A percentile compares a stretch with the other conserved stretches of the same genome.
Evolutionary conservation across 1,140 invertebrate genomes (phyloP).

Genomic region (Aricia agestis): DNA sequence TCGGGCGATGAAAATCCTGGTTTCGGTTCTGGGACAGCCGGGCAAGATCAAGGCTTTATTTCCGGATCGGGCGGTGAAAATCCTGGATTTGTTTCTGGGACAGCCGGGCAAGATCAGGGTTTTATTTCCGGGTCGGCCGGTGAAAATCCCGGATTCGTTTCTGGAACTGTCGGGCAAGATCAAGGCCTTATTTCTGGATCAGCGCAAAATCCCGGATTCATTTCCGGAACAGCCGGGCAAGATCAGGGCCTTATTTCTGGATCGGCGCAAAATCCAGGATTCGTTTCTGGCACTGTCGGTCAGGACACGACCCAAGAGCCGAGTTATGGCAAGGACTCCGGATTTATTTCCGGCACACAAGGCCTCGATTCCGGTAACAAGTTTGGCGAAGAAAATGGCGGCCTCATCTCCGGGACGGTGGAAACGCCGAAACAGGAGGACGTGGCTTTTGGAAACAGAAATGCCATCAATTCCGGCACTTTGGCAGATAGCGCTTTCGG

Average conservation of each 20-base stretch:
- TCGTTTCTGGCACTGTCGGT: background rate
- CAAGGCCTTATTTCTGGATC: too few species aligned
- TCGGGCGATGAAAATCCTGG: too few species aligned
- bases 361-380: background rate
- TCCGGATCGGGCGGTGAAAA: too few species aligned
- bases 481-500: background rate
- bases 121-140: too few species aligned
- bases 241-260: too few species aligned
- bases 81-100: too few species aligned
- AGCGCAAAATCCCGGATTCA: background rate
- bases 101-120: too few species aligned
- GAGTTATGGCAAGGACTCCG: background rate
- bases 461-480: background rate
- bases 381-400: background rate
- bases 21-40: too few species aligned
- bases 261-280: too few species aligned
- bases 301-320: background rate
- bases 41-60: too few species aligned
- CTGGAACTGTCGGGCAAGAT: too few species aligned
- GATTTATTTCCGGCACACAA: background rate
- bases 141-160: too few species aligned
- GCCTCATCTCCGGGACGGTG: background rate
- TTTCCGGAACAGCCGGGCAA: background rate
- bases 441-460: slow-evolving; percentile 3
- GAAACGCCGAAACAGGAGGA: background rate